phyloP scores from a whole-genome alignment of 2,797 vertebrate species.

The Enteromius anoplus region DNA sequence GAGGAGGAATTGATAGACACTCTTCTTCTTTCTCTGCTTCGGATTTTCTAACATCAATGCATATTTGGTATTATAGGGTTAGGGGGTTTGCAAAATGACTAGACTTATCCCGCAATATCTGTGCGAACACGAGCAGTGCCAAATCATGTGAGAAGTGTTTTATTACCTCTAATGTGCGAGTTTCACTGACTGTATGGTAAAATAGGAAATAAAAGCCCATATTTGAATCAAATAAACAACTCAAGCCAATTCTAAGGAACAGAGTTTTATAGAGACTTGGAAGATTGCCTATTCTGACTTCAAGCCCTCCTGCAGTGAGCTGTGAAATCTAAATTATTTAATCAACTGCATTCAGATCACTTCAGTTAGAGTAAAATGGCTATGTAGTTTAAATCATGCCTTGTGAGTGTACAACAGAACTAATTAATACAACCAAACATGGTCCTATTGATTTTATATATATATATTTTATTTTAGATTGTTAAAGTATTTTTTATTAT shows the following conservation, averaged over 20 bases:
- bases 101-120: neutral
- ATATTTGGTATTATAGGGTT: neutral
- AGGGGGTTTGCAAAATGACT: neutral
- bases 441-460: neutral
- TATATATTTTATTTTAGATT: neutral
- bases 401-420: too few relatives aligned
- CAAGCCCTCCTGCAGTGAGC: neutral
- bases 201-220: neutral
- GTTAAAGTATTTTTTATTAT: neutral
- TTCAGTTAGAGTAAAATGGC: neutral
- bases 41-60: neutral
- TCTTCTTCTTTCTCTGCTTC: neutral
- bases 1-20: constrained; percentile 36
- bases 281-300: neutral
- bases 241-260: neutral
- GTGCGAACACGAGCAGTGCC: neutral
- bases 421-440: neutral
- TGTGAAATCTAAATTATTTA: neutral
- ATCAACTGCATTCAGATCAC: too few relatives aligned
- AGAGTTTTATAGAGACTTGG: neutral
- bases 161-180: neutral
- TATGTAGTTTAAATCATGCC: neutral
- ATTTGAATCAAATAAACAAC: neutral
- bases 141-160: neutral
- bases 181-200: neutral